Evolutionary conservation across 2,113 vertebrate genomes (phyloP), one percentile per base, ranked within the genome.

Genomic region (Eublepharis macularius): DNA sequence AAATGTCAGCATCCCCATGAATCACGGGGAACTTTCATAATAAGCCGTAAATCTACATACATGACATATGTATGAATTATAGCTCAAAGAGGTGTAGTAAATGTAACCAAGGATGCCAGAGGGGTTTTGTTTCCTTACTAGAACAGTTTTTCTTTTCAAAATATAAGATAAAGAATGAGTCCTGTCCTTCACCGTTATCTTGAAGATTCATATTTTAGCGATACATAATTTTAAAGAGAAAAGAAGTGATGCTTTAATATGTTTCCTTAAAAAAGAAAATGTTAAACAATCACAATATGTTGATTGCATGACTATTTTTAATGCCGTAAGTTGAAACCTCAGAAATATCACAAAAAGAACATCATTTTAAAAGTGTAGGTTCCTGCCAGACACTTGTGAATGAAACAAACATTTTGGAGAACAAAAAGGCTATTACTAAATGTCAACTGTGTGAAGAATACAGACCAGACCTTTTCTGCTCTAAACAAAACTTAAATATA

Each of bases 391-490:
- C 36, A 24, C 45, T 91, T 81, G 14, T 73, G 66, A 93, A 80
- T 88, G 76, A 89, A 93, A 79, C 26, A 90, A 89, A 78, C 29
- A 12, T 89, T 94, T 90, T 87, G 57, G 87, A 81, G 11, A n/a
- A 85, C 84, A 74, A 85, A 89, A 87, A 89, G 91, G 88, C 79
- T 73, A 86, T 85, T 74, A 80, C 39, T 49, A 83, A 86, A 34
- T 88, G 70, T 86, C 84, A 73, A 51, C 90, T 93, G 86, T 43
- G 60, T 85, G 81, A 70, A 88, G 90, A 95, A 92, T 79, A 88
- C 26, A 88, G n/a, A 80, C 63, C 92, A 92, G 93, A 93, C 43
- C 70, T 75, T 90, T 88, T 88, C 54, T 87, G 36, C 86, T 91
- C 92, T 87, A 92, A 89, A 93, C 86, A 77, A 86, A 91, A 87